Base-by-base conservation (phyloP, 1,140 invertebrate genomes). In the Phocides pigmalion region DNA sequence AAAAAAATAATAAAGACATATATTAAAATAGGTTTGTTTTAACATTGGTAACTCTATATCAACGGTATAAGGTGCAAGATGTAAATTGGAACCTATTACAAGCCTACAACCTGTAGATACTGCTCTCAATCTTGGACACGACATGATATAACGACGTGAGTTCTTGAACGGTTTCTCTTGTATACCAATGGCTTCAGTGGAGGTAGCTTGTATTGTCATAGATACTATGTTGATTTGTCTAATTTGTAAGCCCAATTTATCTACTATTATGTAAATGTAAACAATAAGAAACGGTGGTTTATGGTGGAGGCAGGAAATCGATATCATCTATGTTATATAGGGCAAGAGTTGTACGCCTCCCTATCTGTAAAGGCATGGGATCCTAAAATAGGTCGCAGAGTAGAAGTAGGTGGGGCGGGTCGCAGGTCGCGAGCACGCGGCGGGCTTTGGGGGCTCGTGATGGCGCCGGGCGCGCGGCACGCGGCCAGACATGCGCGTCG, bases 401-500 rank as follows among this genome's bases (percentile, higher is more conserved):
- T 62, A 41, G 66, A 63, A 42, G 59, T 67, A 53, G 37, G 20
- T 19, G n/a, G 66, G 61, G 59, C 66, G 62, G 8, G 44, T n/a
- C 12, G n/a, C 22, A 35, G 25, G 49, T 35, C 37, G 58, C 54
- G 54, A 41, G 53, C 42, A 50, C 64, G 51, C 51, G 47, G 47
- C 49, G 17, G 35, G 61, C 32, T 35, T 11, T 2, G 32, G 12
- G 12, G 35, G 35, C 35, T 39, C 35, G 35, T 39, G 35, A 12
- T 39, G 35, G 35, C 35, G 9, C 35, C 3, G 12, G n/a, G 28
- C 28, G 28, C 28, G 5, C 25, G 32, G 58, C 50, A 39, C 51
- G 67, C 49, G 32, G 53, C 49, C 37, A 50, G 35, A 14, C n/a
- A 50, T 50, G 70, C 63, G 54, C 66, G 67, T 28, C 69, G 68